Conservation (phyloP, 2,888 invertebrate species). For the Reticulitermes lucifugus region DNA sequence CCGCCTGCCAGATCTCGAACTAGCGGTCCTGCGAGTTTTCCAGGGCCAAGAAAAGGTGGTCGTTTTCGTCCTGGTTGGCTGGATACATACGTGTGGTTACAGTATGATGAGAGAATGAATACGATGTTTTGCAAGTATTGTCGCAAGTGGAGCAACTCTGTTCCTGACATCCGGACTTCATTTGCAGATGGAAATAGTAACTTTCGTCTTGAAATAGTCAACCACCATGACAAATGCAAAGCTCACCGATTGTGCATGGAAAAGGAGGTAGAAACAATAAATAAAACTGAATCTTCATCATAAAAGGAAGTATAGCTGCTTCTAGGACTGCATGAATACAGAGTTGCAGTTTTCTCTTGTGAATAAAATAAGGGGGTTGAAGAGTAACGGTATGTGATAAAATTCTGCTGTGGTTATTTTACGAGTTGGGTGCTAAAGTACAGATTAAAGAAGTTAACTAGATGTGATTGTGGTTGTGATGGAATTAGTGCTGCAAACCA, state of each 20-base stretch:
- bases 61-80: constrained; percentile 77
- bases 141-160: constrained; percentile 77
- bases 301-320: background rate
- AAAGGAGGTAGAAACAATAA: constrained; percentile 63
- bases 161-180: constrained; percentile 80
- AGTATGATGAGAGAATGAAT: constrained; percentile 75
- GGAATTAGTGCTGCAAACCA: constrained; percentile 17
- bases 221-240: constrained; percentile 84
- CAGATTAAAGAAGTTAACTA: background rate
- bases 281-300: constrained; percentile 47
- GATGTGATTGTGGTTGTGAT: constrained; percentile 30
- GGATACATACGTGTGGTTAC: constrained; percentile 77
- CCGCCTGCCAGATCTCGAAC: constrained; percentile 49
- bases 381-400: constrained; percentile 27
- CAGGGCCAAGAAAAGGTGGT: constrained; percentile 69
- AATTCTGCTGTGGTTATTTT: constrained; percentile 25
- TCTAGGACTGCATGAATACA: background rate
- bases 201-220: constrained; percentile 81
- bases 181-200: constrained; percentile 83
- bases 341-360: background rate
- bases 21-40: constrained; percentile 48
- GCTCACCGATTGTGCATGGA: constrained; percentile 76
- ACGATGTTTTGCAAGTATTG: constrained; percentile 81
- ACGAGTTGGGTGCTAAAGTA: constrained; percentile 30
- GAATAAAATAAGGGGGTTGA: background rate